Evolutionary conservation across 2,113 vertebrate genomes (phyloP).

Genomic region (Pteruthius melanotis): DNA sequence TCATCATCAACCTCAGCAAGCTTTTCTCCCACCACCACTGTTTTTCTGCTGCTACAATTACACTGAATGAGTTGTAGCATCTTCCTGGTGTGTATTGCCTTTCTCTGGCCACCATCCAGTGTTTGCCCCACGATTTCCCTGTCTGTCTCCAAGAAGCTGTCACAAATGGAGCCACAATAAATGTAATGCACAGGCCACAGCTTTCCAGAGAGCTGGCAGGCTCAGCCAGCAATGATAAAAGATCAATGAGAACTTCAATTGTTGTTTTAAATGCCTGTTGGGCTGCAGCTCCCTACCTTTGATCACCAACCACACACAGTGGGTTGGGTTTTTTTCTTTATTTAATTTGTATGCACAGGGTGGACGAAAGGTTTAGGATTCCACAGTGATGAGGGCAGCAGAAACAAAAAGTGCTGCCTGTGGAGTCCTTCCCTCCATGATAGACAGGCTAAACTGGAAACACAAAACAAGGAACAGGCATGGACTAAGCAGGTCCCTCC

Average conservation of each 20-base stretch:
- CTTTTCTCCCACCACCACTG: background rate
- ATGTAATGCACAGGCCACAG: slow-evolving; percentile 12
- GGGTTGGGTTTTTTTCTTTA: background rate
- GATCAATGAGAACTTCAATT: slow-evolving; percentile 22
- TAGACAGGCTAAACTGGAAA: background rate
- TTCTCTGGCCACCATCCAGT: slow-evolving; percentile 38
- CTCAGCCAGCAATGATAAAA: slow-evolving; percentile 35
- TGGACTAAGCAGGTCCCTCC: background rate
- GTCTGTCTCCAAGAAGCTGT: slow-evolving; percentile 55
- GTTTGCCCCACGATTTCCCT: slow-evolving; percentile 21
- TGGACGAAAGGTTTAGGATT: background rate
- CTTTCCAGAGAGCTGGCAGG: slow-evolving; percentile 37
- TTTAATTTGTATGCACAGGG: background rate
- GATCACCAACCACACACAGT: background rate
- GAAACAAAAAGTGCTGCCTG: background rate
- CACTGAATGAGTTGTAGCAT: slow-evolving; percentile 18
- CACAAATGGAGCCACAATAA: slow-evolving; percentile 51
- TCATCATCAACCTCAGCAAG: background rate
- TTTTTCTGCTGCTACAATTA: background rate
- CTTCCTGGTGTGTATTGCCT: background rate
- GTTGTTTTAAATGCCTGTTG: slow-evolving; percentile 31
- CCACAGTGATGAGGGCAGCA: background rate
- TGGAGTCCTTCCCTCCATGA: background rate
- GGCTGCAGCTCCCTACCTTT: background rate
- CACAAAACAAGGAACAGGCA: background rate